Conservation (phyloP, 2,888 invertebrate species). For the Eupithecia subumbrata region DNA sequence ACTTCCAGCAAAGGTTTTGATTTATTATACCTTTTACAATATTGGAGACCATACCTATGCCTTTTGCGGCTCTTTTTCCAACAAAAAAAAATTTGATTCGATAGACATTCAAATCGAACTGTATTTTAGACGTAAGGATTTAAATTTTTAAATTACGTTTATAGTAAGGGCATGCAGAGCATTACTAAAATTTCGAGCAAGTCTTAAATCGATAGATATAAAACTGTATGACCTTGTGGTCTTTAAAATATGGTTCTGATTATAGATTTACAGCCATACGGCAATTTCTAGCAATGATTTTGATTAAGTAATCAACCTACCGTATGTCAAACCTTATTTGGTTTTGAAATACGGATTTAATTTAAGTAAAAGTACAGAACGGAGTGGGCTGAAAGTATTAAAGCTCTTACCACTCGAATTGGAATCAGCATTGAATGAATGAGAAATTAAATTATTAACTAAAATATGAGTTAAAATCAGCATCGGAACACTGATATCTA, state of each 20-base stretch:
- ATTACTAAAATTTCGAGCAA: background rate
- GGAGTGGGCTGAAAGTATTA: background rate
- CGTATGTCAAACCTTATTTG: too few relatives aligned
- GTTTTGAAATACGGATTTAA: too few relatives aligned
- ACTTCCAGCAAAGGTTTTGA: constrained; percentile 88
- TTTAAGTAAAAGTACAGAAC: too few relatives aligned
- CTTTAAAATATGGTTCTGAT: background rate
- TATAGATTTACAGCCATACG: background rate
- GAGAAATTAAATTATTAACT: too few relatives aligned
- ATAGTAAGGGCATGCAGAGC: background rate
- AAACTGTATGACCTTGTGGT: background rate
- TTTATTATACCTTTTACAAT: background rate
- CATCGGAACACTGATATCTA: background rate
- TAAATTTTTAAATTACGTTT: background rate
- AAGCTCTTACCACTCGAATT: background rate
- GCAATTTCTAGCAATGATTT: background rate
- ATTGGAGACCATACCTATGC: background rate
- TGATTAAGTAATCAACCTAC: too few relatives aligned
- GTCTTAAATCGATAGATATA: background rate
- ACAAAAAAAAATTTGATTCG: background rate
- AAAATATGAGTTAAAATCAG: background rate
- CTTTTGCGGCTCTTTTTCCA: background rate
- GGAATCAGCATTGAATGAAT: too few relatives aligned
- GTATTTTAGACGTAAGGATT: background rate
- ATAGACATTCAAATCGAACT: background rate